Evolutionary conservation across 2,797 vertebrate genomes (phyloP).

Genomic region (Rallus crepitans): DNA sequence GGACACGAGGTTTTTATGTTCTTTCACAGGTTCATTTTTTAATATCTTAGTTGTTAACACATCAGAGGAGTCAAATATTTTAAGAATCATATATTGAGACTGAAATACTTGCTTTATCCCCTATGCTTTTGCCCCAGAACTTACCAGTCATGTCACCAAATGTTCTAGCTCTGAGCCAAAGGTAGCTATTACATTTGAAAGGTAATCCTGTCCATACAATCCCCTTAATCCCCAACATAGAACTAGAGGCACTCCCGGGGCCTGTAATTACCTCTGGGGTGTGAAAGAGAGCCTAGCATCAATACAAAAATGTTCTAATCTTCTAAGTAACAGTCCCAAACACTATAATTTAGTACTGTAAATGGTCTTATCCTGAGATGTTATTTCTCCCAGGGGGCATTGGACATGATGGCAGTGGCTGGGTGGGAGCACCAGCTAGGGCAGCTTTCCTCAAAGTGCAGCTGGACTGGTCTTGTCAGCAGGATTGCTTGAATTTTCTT

Average conservation of each 20-base stretch:
- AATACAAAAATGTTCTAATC: not conserved
- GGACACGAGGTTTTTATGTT: not conserved
- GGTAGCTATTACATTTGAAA: not conserved
- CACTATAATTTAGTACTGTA: not conserved
- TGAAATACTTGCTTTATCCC: not conserved
- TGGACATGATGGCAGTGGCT: fast-evolving
- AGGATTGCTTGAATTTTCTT: not conserved
- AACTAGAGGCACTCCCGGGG: not conserved
- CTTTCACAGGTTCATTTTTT: not conserved
- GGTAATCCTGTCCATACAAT: not conserved
- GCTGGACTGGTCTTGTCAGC: not conserved
- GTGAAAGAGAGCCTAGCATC: not conserved
- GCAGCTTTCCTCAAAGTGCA: not conserved
- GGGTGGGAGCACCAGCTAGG: not conserved
- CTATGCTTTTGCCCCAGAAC: not conserved
- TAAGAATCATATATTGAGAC: no score
- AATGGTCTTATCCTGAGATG: not conserved
- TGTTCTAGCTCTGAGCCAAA: not conserved
- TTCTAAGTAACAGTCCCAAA: not conserved
- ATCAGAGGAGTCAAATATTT: not conserved
- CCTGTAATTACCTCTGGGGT: not conserved
- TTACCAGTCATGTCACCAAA: not conserved
- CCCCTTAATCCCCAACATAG: not conserved
- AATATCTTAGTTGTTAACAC: not conserved
- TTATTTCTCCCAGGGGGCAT: not conserved